phyloP scores from a whole-genome alignment of 2,888 invertebrate genomes.

The Tolmerus cingulatus region DNA sequence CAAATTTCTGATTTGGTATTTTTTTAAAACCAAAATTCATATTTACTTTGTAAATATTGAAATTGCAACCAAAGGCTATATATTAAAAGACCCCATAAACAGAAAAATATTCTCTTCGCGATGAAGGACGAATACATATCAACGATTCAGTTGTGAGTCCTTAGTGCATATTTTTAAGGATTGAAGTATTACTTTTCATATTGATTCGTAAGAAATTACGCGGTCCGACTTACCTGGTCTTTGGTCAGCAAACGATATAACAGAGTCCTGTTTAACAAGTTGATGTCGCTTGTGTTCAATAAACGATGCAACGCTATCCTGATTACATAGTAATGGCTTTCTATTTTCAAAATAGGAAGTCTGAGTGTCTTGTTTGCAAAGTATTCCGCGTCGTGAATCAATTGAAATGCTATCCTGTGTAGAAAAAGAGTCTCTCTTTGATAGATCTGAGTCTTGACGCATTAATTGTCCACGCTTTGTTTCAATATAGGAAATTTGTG shows the following conservation, averaged over 20 bases:
- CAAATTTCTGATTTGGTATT: too few relatives aligned
- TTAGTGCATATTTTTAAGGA: too few relatives aligned
- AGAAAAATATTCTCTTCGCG: too few relatives aligned
- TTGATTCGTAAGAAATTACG: not conserved
- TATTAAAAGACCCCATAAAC: too few relatives aligned
- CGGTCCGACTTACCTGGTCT: conserved; percentile 55
- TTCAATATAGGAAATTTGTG: conserved; percentile 63
- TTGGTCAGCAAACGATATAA: conserved; percentile 63
- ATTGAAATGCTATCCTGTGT: conserved; percentile 60
- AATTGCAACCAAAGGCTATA: too few relatives aligned
- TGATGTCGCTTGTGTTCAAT: conserved; percentile 61
- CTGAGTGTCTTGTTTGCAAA: conserved; percentile 56
- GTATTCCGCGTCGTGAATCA: conserved; percentile 57
- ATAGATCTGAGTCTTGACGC: conserved; percentile 52
- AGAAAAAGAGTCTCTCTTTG: conserved; percentile 55
- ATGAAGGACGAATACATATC: too few relatives aligned
- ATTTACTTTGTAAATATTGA: too few relatives aligned
- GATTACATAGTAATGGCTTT: conserved; percentile 50
- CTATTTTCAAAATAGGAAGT: conserved; percentile 54
- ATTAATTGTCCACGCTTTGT: conserved; percentile 56
- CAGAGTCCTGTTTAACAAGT: conserved; percentile 63
- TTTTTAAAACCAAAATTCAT: too few relatives aligned
- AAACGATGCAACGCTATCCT: conserved; percentile 54
- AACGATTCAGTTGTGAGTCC: too few relatives aligned
- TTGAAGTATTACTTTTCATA: not conserved